phyloP scores from a whole-genome alignment of 2,888 invertebrate species.

The Clitarchus hookeri region DNA sequence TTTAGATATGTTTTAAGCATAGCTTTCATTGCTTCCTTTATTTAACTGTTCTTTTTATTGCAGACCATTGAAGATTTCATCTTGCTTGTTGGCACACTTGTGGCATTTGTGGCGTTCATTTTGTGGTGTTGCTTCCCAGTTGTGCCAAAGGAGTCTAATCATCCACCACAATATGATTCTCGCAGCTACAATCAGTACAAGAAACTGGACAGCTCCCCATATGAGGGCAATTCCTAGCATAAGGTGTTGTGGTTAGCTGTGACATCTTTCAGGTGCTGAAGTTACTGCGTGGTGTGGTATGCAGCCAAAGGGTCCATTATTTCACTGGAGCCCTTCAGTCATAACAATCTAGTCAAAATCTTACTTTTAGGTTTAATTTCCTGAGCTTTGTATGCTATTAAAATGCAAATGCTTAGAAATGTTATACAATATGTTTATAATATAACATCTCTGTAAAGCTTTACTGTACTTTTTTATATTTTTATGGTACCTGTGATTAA shows the following conservation, averaged over 20 bases:
- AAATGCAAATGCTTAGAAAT: neutral
- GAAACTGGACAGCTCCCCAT: conserved; percentile 33
- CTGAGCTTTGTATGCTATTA: neutral
- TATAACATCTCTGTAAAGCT: neutral
- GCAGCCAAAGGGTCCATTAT: neutral
- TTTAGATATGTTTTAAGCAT: neutral
- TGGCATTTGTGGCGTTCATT: conserved; percentile 66
- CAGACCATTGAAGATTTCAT: conserved; percentile 68
- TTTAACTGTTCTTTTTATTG: conserved; percentile 39
- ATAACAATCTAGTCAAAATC: neutral
- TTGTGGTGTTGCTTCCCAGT: conserved; percentile 68
- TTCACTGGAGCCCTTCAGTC: neutral
- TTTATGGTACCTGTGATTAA: neutral
- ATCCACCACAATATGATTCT: conserved; percentile 38
- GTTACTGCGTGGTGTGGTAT: neutral
- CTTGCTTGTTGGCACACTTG: conserved; percentile 63
- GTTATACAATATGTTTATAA: neutral
- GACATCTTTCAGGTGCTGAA: neutral
- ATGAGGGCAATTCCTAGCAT: conserved; percentile 38
- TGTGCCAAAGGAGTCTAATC: conserved; percentile 55
- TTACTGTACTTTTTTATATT: neutral
- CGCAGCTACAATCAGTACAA: conserved; percentile 39
- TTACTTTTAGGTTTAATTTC: neutral
- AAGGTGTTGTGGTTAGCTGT: conserved; percentile 12
- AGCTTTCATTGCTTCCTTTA: neutral